Evolutionary conservation across 2,113 vertebrate genomes (phyloP).

Genomic region (Pycnonotus jocosus): DNA sequence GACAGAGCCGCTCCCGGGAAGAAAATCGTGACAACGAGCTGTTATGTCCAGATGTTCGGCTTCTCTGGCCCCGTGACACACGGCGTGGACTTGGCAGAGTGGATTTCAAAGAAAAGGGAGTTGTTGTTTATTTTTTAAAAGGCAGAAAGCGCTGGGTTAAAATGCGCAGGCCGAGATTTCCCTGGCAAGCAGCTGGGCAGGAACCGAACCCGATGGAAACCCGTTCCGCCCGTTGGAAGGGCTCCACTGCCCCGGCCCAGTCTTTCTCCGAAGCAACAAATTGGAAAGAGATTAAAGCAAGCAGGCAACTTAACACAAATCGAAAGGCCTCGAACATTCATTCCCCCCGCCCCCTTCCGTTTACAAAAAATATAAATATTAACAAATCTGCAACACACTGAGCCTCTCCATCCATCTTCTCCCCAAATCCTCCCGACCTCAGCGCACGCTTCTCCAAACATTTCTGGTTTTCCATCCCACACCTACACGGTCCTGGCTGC

Average conservation of each 20-base stretch:
- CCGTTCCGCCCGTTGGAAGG: fast-evolving
- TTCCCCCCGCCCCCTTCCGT: background rate
- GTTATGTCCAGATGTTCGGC: background rate
- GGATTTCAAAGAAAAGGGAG: background rate
- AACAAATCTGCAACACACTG: background rate
- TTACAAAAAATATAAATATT: background rate
- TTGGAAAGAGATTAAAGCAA: background rate
- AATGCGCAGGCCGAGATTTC: background rate
- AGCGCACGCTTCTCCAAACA: background rate
- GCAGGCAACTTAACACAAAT: background rate
- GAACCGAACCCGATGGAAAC: background rate
- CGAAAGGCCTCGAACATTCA: background rate
- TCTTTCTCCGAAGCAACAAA: background rate
- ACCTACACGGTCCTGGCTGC: background rate
- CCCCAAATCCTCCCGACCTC: fast-evolving
- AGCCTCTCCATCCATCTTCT: background rate
- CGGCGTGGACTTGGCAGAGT: background rate
- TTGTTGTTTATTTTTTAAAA: background rate
- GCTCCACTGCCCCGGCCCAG: background rate
- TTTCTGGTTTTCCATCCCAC: background rate
- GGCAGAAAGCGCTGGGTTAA: background rate
- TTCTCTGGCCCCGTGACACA: background rate
- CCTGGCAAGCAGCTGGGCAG: background rate
- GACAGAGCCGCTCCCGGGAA: background rate
- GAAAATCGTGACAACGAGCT: background rate